phyloP scores from a whole-genome alignment of 1,140 invertebrate species.

The Eriocheir sinensis region DNA sequence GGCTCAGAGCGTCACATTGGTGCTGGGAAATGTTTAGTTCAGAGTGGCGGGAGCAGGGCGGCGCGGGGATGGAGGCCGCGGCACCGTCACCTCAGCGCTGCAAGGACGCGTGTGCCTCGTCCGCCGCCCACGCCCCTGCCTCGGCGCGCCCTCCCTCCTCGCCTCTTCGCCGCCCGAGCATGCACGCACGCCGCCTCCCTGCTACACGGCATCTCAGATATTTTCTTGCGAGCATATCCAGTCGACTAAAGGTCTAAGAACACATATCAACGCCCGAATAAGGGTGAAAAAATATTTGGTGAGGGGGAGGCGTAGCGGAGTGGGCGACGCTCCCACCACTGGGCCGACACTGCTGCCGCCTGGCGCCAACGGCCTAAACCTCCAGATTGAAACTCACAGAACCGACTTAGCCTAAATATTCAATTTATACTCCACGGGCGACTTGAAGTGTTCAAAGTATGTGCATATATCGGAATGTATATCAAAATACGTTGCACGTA shows the following conservation, averaged over 20 bases:
- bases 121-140: background rate
- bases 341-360: slow-evolving; percentile 45
- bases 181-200: slow-evolving; percentile 31
- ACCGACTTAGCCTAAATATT: slow-evolving; percentile 8
- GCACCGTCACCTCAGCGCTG: background rate
- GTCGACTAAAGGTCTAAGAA: slow-evolving; percentile 1
- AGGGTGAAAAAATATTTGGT: background rate
- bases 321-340: slow-evolving; percentile 27
- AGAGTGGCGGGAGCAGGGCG: background rate
- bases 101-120: slow-evolving; percentile 1
- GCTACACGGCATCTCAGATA: slow-evolving; percentile 50
- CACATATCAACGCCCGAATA: background rate
- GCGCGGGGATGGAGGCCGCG: background rate
- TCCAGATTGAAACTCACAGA: slow-evolving; percentile 17
- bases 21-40: slow-evolving; percentile 33
- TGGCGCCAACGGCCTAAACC: slow-evolving; percentile 31
- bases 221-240: slow-evolving; percentile 28
- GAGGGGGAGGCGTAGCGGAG: background rate
- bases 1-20: slow-evolving; percentile 20
- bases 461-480: background rate
- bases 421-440: background rate
- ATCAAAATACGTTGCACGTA: background rate
- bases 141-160: background rate
- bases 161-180: slow-evolving; percentile 18
- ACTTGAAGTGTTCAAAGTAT: background rate